Conservation (phyloP, 2,888 invertebrate genomes). For the Thera obeliscata region DNA sequence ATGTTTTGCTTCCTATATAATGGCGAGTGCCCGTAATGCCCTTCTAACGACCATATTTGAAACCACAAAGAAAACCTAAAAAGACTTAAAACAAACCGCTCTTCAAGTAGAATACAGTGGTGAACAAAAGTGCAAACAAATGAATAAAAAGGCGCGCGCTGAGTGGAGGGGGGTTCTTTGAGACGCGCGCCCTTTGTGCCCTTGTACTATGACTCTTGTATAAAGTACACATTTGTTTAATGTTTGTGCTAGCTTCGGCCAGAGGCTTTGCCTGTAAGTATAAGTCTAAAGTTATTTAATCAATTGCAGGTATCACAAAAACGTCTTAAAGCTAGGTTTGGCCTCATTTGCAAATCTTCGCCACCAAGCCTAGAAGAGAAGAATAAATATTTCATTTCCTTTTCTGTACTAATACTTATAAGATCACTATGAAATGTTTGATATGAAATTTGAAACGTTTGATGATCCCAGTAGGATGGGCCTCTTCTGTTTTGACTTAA, state of each 20-base stretch:
- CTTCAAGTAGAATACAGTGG: conserved; percentile 39
- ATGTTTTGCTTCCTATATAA: neutral
- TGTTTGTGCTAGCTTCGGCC: neutral
- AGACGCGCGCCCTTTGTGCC: conserved; percentile 14
- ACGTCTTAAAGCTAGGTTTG: too few relatives aligned
- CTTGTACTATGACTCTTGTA: conserved; percentile 15
- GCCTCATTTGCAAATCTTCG: too few relatives aligned
- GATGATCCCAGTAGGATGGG: too few relatives aligned
- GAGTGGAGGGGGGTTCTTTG: conserved; percentile 37
- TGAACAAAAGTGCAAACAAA: conserved; percentile 40
- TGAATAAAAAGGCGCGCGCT: conserved; percentile 37
- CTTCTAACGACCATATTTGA: conserved; percentile 32
- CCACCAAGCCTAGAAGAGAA: too few relatives aligned
- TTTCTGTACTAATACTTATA: too few relatives aligned
- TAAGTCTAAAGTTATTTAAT: too few relatives aligned
- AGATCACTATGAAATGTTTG: too few relatives aligned
- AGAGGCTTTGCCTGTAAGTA: neutral
- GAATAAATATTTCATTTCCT: too few relatives aligned
- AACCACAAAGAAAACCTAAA: conserved; percentile 34
- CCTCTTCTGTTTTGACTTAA: too few relatives aligned
- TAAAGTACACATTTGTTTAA: conserved; percentile 1
- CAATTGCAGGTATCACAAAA: too few relatives aligned
- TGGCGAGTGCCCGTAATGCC: conserved; percentile 1
- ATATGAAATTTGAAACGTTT: too few relatives aligned
- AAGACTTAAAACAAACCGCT: conserved; percentile 33